A percentile compares a stretch with the other conserved stretches of the same genome.
phyloP scores from a whole-genome alignment of 53 echinoderm and acorn worm genomes.

The Actinopyga echinites region DNA sequence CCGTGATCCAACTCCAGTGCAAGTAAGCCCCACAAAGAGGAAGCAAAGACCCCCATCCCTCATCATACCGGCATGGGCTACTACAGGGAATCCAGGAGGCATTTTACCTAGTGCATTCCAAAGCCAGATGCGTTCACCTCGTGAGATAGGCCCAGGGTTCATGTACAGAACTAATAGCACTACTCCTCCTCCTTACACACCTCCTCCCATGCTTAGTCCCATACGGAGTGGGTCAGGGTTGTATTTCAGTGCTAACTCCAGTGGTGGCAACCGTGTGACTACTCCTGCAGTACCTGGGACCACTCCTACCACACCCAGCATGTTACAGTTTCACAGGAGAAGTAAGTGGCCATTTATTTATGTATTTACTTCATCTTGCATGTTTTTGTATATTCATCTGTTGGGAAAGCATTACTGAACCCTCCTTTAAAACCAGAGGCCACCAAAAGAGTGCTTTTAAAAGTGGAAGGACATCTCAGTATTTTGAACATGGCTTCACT shows the following conservation, averaged over 20 bases:
- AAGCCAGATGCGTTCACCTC: slow-evolving; percentile 97
- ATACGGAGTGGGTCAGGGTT: slow-evolving; percentile 96
- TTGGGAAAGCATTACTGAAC: too few species aligned
- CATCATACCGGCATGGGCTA: slow-evolving; percentile 93
- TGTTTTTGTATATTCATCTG: neutral
- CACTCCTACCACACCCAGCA: slow-evolving; percentile 86
- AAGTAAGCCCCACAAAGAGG: slow-evolving; percentile 80
- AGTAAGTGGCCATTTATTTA: slow-evolving; percentile 44
- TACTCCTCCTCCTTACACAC: slow-evolving; percentile 98
- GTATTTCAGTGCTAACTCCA: slow-evolving; percentile 73
- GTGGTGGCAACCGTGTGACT: slow-evolving; percentile 25
- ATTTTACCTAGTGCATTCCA: slow-evolving; percentile 80
- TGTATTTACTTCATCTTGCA: neutral
- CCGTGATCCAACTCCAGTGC: slow-evolving; percentile 77
- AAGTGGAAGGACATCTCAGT: too few species aligned
- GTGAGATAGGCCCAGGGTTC: slow-evolving; percentile 64
- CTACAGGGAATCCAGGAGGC: slow-evolving; percentile 80
- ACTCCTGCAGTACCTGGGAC: slow-evolving; percentile 60
- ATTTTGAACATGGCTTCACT: too few species aligned
- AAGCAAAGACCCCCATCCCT: slow-evolving; percentile 79
- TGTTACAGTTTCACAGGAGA: slow-evolving; percentile 93
- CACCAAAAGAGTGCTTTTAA: too few species aligned
- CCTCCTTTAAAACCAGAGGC: too few species aligned
- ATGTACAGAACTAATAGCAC: slow-evolving; percentile 72
- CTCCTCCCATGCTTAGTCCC: slow-evolving; percentile 98